Conservation (phyloP, 2,888 invertebrate species). For the Eupithecia exiguata region DNA sequence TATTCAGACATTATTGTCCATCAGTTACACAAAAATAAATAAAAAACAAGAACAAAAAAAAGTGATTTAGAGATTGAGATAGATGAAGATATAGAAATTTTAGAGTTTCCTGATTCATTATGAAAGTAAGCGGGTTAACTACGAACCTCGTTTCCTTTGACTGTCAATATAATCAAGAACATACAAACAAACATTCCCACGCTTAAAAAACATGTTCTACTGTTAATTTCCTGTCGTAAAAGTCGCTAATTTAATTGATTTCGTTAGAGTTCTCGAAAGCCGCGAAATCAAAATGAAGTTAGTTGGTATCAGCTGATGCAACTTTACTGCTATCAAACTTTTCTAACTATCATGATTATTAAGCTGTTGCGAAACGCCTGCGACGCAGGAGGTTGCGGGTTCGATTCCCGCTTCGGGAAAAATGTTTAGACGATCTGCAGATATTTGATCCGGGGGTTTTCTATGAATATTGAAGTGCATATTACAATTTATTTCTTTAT, state of each 20-base stretch:
- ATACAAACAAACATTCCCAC: neutral
- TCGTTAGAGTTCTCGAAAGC: neutral
- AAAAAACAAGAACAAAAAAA: too few relatives aligned
- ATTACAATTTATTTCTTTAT: too few relatives aligned
- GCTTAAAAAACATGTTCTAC: constrained; percentile 4
- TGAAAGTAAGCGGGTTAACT: too few relatives aligned
- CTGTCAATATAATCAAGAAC: neutral
- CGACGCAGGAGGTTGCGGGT: neutral
- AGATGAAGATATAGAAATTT: too few relatives aligned
- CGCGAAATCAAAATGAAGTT: neutral
- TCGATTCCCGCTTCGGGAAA: too few relatives aligned
- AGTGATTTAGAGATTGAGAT: too few relatives aligned
- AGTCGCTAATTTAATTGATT: neutral
- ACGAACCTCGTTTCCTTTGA: neutral
- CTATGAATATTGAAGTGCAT: too few relatives aligned
- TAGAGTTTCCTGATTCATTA: too few relatives aligned
- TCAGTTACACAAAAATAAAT: too few relatives aligned
- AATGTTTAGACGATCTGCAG: too few relatives aligned
- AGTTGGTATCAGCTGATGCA: neutral
- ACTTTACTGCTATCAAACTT: neutral
- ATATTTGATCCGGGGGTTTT: too few relatives aligned
- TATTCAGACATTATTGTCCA: too few relatives aligned
- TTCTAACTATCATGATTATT: neutral
- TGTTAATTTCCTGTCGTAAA: constrained; percentile 8
- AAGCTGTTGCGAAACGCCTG: neutral